phyloP scores from a whole-genome alignment of 2,113 vertebrate species.

The Mirza zaza region DNA sequence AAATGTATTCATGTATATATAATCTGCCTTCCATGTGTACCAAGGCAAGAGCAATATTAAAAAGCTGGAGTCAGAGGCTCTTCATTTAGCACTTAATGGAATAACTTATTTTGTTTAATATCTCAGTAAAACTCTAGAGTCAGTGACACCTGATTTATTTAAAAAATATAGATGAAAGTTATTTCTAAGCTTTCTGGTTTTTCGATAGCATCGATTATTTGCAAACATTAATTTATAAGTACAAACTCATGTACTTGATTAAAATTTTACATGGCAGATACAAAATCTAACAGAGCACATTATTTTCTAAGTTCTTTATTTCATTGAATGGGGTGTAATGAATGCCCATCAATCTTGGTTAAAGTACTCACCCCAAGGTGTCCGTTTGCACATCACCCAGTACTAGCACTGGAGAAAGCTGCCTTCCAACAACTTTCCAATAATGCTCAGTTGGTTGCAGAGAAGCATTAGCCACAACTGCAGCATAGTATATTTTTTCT shows the following conservation, averaged over 20 bases:
- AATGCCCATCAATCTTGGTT: not conserved
- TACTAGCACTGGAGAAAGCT: not conserved
- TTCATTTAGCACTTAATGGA: not conserved
- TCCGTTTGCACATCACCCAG: not conserved
- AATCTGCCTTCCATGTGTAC: not conserved
- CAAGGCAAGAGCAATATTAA: not conserved
- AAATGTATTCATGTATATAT: not conserved
- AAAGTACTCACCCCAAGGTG: not conserved
- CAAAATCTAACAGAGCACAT: not conserved
- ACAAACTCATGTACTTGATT: not conserved
- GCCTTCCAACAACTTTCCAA: not conserved
- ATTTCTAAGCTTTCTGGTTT: not conserved
- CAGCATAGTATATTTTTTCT: not conserved
- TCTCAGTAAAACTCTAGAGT: not conserved
- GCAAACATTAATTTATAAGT: not conserved
- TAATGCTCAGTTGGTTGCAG: not conserved
- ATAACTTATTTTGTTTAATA: not conserved
- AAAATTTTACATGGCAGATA: not conserved
- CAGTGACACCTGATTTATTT: not conserved
- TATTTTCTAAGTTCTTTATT: not conserved
- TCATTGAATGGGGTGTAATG: not conserved
- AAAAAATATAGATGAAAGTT: not conserved
- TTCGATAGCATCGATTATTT: not conserved
- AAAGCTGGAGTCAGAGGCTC: not conserved
- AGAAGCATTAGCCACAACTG: not conserved